phyloP scores from a whole-genome alignment of 2,797 vertebrate genomes.

The Sebastes iracundus region DNA sequence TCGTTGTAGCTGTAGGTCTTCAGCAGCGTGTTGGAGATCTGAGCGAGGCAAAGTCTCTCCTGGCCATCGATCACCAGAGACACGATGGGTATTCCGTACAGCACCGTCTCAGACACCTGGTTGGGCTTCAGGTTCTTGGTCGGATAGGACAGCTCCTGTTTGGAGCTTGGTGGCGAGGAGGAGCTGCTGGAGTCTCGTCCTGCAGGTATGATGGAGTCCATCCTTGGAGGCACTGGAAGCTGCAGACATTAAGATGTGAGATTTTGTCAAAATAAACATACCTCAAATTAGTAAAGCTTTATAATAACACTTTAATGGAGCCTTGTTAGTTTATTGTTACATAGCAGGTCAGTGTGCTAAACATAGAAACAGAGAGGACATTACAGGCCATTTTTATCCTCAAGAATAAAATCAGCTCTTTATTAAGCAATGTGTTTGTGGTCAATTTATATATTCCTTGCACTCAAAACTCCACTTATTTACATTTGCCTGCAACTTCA shows the following conservation, averaged over 20 bases:
- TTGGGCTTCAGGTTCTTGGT: conserved; percentile 92
- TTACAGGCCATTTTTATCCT: neutral
- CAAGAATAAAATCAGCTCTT: neutral
- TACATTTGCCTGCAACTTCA: neutral
- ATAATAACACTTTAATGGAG: neutral
- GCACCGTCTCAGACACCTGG: conserved; percentile 93
- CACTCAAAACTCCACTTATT: neutral
- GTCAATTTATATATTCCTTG: fast-evolving
- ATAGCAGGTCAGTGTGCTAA: neutral
- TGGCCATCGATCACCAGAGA: conserved; percentile 97
- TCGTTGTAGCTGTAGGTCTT: conserved; percentile 96
- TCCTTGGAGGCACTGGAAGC: conserved; percentile 82
- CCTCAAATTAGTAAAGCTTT: neutral
- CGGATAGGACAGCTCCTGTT: conserved; percentile 92
- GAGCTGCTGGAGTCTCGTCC: conserved; percentile 88
- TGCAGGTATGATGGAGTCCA: conserved; percentile 93
- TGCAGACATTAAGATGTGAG: conserved; percentile 26
- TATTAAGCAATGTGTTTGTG: neutral
- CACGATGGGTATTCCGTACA: conserved; percentile 97
- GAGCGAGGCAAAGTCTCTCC: conserved; percentile 93
- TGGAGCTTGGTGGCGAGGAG: conserved; percentile 90
- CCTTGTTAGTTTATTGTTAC: neutral
- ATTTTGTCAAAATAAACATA: neutral
- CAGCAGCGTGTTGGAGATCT: conserved; percentile 92
- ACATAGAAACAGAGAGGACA: neutral